phyloP scores from a whole-genome alignment of 2,797 vertebrate species.

The Arremon aurantiirostris region DNA sequence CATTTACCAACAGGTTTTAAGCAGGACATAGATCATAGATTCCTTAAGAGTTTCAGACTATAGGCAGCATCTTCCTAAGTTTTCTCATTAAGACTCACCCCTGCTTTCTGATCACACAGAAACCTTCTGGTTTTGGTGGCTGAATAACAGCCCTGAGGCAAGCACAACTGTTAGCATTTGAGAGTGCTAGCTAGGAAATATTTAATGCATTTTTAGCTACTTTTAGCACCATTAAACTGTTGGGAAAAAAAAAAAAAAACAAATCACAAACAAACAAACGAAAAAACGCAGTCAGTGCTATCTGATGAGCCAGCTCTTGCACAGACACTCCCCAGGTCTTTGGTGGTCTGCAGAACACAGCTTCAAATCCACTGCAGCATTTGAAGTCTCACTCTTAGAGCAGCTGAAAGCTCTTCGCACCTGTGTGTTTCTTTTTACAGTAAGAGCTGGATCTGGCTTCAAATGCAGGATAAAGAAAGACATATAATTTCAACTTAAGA shows the following conservation, averaged over 20 bases:
- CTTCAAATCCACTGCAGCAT: neutral
- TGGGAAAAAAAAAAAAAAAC: neutral
- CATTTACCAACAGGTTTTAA: neutral
- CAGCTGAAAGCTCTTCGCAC: neutral
- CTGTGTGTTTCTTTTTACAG: neutral
- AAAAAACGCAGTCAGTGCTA: neutral
- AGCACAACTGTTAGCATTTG: conserved; percentile 45
- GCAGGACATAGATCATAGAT: neutral
- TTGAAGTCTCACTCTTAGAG: neutral
- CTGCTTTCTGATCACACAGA: neutral
- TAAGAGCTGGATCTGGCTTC: neutral
- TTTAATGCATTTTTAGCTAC: conserved; percentile 34
- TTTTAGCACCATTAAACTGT: conserved; percentile 22
- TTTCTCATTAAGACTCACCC: neutral
- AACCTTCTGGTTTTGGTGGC: conserved; percentile 21
- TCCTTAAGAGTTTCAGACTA: neutral
- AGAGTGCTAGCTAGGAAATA: conserved; percentile 19
- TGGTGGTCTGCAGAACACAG: neutral
- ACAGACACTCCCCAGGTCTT: neutral
- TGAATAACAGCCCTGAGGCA: conserved; percentile 49
- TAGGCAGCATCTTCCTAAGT: neutral
- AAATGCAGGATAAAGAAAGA: neutral
- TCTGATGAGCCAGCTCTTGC: neutral
- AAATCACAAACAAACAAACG: neutral
- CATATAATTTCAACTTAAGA: neutral